A percentile compares a stretch with the other conserved stretches of the same genome.
These are phyloP conservation scores for Stigmatopora nigra DNA, from an alignment of 2,113 vertebrate genomes.

Conservation along the genomic window DNA sequence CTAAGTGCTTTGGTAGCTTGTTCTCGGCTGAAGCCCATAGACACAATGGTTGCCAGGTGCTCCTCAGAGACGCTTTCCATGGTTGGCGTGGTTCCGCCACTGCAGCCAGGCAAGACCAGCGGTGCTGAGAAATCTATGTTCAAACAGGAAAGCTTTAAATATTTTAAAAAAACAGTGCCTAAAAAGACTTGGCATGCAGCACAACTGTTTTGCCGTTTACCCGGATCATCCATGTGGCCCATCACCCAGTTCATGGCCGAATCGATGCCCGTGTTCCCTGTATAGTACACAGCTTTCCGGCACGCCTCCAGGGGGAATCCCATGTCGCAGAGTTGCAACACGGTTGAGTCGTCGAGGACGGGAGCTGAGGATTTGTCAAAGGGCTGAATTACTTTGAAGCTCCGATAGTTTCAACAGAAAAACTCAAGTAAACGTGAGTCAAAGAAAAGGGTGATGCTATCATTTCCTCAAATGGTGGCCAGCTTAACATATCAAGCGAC, in stretches of 20 bases:
- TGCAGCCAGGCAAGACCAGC: constrained; percentile 86
- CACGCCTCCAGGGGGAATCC: constrained; percentile 95
- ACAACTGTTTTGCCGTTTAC: constrained; percentile 57
- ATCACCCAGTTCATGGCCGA: constrained; percentile 98
- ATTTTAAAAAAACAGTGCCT: constrained; percentile 5
- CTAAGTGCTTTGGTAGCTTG: constrained; percentile 91
- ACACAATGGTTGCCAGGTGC: constrained; percentile 91
- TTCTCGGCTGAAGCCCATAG: constrained; percentile 97
- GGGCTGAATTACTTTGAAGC: constrained; percentile 25
- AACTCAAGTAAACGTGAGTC: background rate
- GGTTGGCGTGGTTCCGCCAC: constrained; percentile 74
- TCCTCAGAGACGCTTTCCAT: constrained; percentile 84
- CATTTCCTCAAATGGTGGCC: background rate
- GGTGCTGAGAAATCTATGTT: constrained; percentile 88
- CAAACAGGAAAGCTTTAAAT: constrained; percentile 25
- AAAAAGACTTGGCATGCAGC: background rate
- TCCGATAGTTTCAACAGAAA: background rate
- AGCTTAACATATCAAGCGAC: too few species aligned
- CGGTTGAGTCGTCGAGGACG: constrained; percentile 89
- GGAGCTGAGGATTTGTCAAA: constrained; percentile 73
- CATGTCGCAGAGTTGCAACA: constrained; percentile 96
- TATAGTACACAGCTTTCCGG: constrained; percentile 95
- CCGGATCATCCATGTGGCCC: constrained; percentile 97
- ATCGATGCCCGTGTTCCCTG: constrained; percentile 92
- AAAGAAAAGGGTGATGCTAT: background rate